These are phyloP conservation scores for Danio albolineatus DNA, from an alignment of 2,797 vertebrate genomes.

Conservation along the genomic window DNA sequence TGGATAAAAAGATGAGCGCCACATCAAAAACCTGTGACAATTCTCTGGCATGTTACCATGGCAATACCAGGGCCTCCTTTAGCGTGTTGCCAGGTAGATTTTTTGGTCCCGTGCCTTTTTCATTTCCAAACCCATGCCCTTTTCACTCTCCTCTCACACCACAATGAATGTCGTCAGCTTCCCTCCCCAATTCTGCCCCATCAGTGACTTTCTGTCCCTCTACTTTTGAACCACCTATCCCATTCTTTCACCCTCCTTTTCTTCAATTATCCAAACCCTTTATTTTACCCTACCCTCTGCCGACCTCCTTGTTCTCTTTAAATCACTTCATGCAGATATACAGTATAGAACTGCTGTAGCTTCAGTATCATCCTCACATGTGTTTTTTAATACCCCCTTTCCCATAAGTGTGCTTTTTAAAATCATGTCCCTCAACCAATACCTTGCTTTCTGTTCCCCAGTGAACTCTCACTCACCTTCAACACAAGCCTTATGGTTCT, in stretches of 20 bases:
- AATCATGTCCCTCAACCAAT: background rate
- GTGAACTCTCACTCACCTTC: background rate
- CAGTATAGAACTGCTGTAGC: slow-evolving; percentile 74
- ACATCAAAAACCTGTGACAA: slow-evolving; percentile 55
- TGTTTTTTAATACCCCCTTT: slow-evolving; percentile 32
- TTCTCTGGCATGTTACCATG: slow-evolving; percentile 52
- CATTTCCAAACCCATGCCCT: slow-evolving; percentile 20
- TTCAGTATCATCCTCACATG: slow-evolving; percentile 54
- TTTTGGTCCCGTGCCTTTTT: slow-evolving; percentile 44
- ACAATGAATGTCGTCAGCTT: slow-evolving; percentile 27
- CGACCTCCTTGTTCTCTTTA: slow-evolving; percentile 63
- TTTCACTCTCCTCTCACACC: slow-evolving; percentile 37
- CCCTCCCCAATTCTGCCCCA: slow-evolving; percentile 30
- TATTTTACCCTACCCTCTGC: slow-evolving; percentile 32
- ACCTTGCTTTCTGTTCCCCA: background rate
- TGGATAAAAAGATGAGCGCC: background rate
- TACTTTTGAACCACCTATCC: slow-evolving; percentile 66
- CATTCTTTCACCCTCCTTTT: slow-evolving; percentile 63
- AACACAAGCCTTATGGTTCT: background rate
- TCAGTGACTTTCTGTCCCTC: slow-evolving; percentile 63
- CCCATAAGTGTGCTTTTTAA: background rate
- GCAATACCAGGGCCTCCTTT: slow-evolving; percentile 58
- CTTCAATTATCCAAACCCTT: slow-evolving; percentile 45
- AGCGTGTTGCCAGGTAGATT: slow-evolving; percentile 68
- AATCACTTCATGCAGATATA: slow-evolving; percentile 78